A percentile compares a stretch with the other conserved stretches of the same genome.
Conservation (phyloP, 2,797 vertebrate species). For the Microhierax caerulescens region DNA sequence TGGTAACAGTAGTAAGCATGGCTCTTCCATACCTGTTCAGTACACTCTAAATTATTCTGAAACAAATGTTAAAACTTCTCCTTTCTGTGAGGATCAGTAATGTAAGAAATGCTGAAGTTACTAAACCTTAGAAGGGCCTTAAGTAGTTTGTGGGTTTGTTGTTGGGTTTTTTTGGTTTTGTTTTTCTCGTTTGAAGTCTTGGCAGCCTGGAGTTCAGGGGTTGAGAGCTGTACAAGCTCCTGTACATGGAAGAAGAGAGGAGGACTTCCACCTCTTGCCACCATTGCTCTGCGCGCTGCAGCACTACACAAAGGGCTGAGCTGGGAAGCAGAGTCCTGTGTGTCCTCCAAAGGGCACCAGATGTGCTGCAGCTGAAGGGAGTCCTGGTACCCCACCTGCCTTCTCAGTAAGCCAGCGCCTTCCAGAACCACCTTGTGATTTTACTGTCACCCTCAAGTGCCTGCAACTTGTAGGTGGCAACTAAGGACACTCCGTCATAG, state of each 20-base stretch:
- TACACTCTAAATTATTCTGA: neutral
- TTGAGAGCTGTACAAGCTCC: neutral
- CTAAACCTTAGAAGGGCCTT: neutral
- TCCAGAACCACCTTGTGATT: neutral
- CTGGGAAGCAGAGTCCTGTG: neutral
- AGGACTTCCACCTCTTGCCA: neutral
- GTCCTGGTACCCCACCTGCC: neutral
- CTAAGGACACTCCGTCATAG: neutral
- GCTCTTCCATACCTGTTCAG: neutral
- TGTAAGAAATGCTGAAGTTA: neutral
- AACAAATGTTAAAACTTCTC: neutral
- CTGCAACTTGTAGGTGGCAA: neutral
- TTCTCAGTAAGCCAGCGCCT: neutral
- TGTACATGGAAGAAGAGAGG: neutral
- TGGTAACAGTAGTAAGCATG: fast-evolving
- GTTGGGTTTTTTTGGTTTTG: neutral
- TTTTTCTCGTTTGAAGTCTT: neutral
- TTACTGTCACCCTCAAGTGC: neutral
- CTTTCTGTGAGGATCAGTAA: neutral
- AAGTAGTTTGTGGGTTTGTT: neutral
- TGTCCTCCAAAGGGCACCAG: neutral
- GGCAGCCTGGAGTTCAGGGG: neutral
- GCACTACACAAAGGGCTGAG: neutral
- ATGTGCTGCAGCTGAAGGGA: too few relatives aligned
- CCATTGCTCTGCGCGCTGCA: neutral